phyloP scores from a whole-genome alignment of 2,888 invertebrate genomes.

The Drosophila meridionalis region DNA sequence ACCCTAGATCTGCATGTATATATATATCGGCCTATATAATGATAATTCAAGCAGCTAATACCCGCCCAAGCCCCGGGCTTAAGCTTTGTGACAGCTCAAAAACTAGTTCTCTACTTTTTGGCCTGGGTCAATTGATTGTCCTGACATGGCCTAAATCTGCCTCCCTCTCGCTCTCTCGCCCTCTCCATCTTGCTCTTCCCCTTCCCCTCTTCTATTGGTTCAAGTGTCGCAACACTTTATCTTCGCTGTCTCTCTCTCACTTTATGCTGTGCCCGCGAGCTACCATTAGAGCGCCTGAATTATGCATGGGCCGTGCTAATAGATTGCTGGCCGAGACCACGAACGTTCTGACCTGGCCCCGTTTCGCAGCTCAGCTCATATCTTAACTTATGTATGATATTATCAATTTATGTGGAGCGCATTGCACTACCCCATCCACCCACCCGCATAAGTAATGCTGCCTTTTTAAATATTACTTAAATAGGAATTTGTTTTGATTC shows the following conservation, averaged over 20 bases:
- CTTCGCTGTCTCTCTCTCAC: not conserved
- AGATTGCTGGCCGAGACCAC: conserved; percentile 33
- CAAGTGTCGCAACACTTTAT: conserved; percentile 23
- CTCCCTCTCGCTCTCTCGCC: not conserved
- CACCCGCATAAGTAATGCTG: not conserved
- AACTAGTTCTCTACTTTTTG: conserved; percentile 26
- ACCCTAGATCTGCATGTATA: not conserved
- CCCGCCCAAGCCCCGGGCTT: conserved; percentile 13
- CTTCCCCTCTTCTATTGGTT: not conserved
- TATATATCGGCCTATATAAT: not conserved
- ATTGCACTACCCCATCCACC: not conserved
- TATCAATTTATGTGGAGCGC: not conserved
- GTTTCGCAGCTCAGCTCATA: not conserved
- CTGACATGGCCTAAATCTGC: conserved; percentile 24
- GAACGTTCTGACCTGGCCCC: conserved; percentile 4
- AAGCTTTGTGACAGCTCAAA: conserved; percentile 23
- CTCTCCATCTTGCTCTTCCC: not conserved
- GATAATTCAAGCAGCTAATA: conserved; percentile 21
- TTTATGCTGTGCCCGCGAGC: conserved; percentile 24
- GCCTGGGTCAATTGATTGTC: conserved; percentile 38
- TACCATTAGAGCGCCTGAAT: conserved; percentile 49
- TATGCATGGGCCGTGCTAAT: conserved; percentile 50
- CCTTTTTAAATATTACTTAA: not conserved
- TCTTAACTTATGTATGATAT: not conserved
- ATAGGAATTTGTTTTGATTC: not conserved